Evolutionary conservation across 1,140 invertebrate genomes (phyloP).

Genomic region (Drosophila pruinosa): DNA sequence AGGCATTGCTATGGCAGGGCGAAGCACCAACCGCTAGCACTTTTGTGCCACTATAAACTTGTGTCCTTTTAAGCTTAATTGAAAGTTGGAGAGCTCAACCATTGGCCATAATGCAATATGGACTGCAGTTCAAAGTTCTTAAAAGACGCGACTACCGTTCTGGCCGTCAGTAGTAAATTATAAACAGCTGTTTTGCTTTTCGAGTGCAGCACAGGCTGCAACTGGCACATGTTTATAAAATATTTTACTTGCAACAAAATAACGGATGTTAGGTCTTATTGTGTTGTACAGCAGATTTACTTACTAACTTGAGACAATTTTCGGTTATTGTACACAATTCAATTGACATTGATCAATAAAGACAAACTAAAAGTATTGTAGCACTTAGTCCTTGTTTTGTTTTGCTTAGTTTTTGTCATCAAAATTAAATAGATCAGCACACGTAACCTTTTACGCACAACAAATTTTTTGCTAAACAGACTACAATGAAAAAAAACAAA

Average conservation of each 20-base stretch:
- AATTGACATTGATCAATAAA: slow-evolving; percentile 18
- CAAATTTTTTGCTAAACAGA: slow-evolving; percentile 68
- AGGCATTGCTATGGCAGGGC: slow-evolving; percentile 19
- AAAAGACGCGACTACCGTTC: slow-evolving; percentile 24
- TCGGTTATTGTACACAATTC: not conserved
- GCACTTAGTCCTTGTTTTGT: not conserved
- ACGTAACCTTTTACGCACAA: slow-evolving; percentile 64
- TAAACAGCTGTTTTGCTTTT: slow-evolving; percentile 55
- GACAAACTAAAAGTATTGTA: slow-evolving; percentile 5
- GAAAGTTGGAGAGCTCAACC: slow-evolving; percentile 52
- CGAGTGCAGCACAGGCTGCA: not conserved
- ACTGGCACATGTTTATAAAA: not conserved
- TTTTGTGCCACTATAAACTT: slow-evolving; percentile 50
- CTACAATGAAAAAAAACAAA: slow-evolving; percentile 23
- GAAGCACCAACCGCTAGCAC: slow-evolving; percentile 11
- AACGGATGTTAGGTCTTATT: not conserved
- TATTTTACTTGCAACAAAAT: not conserved
- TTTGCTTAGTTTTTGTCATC: not conserved
- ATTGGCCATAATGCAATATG: slow-evolving; percentile 55
- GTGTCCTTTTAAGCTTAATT: slow-evolving; percentile 75
- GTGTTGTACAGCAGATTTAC: not conserved
- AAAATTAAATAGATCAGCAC: slow-evolving; percentile 23
- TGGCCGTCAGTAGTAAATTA: slow-evolving; percentile 63
- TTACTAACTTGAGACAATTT: slow-evolving; percentile 2
- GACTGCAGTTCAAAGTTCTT: slow-evolving; percentile 49